Percentiles rank a stretch among this genome's conserved stretches.
These are phyloP conservation scores for Tachysurus vachellii DNA, from an alignment of 2,113 vertebrate species.

Conservation along the genomic window DNA sequence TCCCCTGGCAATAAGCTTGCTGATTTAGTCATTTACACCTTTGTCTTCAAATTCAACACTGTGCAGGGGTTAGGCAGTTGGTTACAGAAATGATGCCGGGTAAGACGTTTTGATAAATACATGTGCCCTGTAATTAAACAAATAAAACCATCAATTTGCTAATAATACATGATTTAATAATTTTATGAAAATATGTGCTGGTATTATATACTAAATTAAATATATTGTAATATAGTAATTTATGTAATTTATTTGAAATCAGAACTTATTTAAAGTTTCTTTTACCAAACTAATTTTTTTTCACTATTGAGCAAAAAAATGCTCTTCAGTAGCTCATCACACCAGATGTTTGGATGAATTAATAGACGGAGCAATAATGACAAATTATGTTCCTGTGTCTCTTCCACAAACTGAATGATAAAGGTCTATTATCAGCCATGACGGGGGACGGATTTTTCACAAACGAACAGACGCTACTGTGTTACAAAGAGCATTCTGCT, in stretches of 20 bases:
- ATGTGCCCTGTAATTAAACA: not conserved
- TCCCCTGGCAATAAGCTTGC: conserved; percentile 69
- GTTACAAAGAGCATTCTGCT: conserved; percentile 29
- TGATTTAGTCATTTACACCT: conserved; percentile 79
- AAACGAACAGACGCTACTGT: conserved; percentile 31
- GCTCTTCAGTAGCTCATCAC: conserved; percentile 34
- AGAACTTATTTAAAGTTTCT: not conserved
- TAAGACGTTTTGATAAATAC: conserved; percentile 53
- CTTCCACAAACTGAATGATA: conserved; percentile 38
- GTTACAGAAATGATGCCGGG: conserved; percentile 47
- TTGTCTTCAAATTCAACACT: conserved; percentile 67
- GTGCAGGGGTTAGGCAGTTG: conserved; percentile 26
- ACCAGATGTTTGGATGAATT: conserved; percentile 48
- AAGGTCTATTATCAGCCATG: conserved; percentile 39
- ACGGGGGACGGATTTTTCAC: conserved; percentile 32
- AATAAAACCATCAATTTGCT: not conserved
- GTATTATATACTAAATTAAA: not conserved
- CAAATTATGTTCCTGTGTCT: conserved; percentile 19
- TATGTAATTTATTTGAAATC: not conserved
- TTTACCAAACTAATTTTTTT: not conserved
- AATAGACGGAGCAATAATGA: conserved; percentile 43
- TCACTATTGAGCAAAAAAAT: conserved; percentile 3
- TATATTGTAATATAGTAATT: no score
- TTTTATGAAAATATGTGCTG: not conserved
- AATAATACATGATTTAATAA: not conserved